Evolutionary conservation across 35 echinoderm and acorn worm species (phyloP), one percentile per base, ranked within the genome.

Genomic region (Strongylocentrotus purpuratus): DNA sequence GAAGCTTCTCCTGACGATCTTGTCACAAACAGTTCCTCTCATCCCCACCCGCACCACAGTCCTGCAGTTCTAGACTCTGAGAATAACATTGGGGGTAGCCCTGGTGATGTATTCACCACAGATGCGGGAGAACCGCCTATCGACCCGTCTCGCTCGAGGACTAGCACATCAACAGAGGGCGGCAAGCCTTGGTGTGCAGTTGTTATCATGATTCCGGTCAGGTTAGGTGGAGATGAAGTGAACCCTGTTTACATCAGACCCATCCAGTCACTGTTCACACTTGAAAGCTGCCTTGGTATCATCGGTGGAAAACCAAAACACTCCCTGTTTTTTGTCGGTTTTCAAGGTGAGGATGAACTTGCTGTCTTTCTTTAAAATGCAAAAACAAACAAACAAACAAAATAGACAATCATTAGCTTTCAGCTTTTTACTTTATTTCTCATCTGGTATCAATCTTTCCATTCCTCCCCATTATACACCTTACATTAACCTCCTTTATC

Each of bases 261-360:
- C 2, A 88, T 99, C 31, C 96, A 98, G 58, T 96, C 96, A 20
- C 95, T 99, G 3, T 99, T 99, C 94, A 98, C 98, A 13, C 91
- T 99, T 87, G 94, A 97, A 20, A 96, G 96, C 89, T 99, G 98
- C 91, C 92, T 99, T 31, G 98, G 98, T 31, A 99, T 99, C 86
- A 99, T 99, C 20, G 98, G 98, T 88, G 98, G 98, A 15, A 98
- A 98, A 95, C 98, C 98, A 14, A 99, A 97, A 52, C 98, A 99
- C 65, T 99, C 98, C 2, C 96, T 99, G 2, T 99, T 97, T 87
- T 99, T 96, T 97, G 96, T 99, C 46, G 98, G 98, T 32, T 99
- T 98, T 94, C 98, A 99, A 97, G 98, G 98, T 99, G 95, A n/a
- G 18, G 46, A 94, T 35, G 60, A 78, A 78, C 22, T 78, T 94